Evolutionary conservation across 2,888 invertebrate genomes (phyloP), one percentile per base, ranked within the genome.

Genomic region (Aphodius sticticus): DNA sequence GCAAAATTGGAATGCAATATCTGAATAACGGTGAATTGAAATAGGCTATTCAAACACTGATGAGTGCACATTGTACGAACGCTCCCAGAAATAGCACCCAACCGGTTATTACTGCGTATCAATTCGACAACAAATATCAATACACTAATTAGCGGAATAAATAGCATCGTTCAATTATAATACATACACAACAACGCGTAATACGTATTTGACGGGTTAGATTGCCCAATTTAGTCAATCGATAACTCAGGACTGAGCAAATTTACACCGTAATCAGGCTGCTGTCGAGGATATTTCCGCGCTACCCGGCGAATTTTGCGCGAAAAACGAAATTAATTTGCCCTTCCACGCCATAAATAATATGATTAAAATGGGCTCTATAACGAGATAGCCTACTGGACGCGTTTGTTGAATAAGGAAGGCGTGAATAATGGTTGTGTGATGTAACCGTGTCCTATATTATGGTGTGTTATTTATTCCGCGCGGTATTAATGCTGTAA

Each of bases 141-240:
- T 53, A 1, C 53, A 53, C 53, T 53, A 53, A 53, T 53, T 53
- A 53, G 53, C 53, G 53, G 26, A 53, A 53, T 53, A 53, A 53
- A 53, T 53, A 53, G 53, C 4, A 53, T 9, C 53, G 12, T 53
- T 53, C 12, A 53, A 53, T 5, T 53, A 53, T 12, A 53, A 53
- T 53, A 5, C 53, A 53, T 5, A 12, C 26, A 26, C 26, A 26
- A 26, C 26, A 53, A 53, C 53, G 53, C 53, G 53, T 53, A 53
- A 53, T 53, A 12, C 12, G 9, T 53, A 12, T 53, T 53, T 53
- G 12, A 53, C 53, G 53, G 53, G 53, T 53, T 12, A 1, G 53
- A 53, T 53, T 53, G 53, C 53, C 53, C 53, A 53, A 53, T 53
- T 53, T 53, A 53, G 53, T 53, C 53, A 53, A 53, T 53, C 53